Evolutionary conservation across 2,113 vertebrate genomes (phyloP), one percentile per base, ranked within the genome.

Genomic region (Halichoeres trimaculatus): DNA sequence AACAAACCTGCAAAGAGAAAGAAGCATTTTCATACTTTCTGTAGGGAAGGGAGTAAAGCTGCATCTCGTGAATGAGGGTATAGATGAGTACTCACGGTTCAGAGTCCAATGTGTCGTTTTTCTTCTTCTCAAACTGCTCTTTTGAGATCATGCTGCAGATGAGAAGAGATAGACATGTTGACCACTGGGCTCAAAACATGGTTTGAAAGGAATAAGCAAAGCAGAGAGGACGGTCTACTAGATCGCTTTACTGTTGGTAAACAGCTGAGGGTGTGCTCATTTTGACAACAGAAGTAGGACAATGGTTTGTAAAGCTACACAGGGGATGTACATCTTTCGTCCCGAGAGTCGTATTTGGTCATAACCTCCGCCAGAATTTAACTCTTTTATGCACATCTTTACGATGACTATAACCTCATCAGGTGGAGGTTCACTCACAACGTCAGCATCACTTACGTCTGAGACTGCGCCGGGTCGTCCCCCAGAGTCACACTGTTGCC

Each of bases 51-150:
- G 55, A 6, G 3, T 9, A 58, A 52, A n/a, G 19, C 40, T 10
- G 11, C 11, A 13, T 60, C 17, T 65, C 13, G 26, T 30, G 43
- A 24, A 20, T 16, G 16, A 20, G 8, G 11, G 36, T 35, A 2
- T 67, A 45, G 36, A 22, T 30, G 26, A 48, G 34, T 91, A 98
- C 98, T 99, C 91, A 99, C 98, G 98, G 98, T 88, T 99, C 98
- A 8, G 96, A 92, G 85, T 99, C 98, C 93, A 99, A 93, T 36
- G 94, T 96, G 81, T 99, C 98, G 11, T 99, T 99, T 90, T 99
- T 99, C 95, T 98, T 99, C 93, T 97, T 99, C 89, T 99, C 98
- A 95, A 99, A 99, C 86, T 99, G 97, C 83, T 99, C 96, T 94
- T 99, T 99, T 75, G 96, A 98, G 90, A 99, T 99, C 91, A 96